A percentile compares a stretch with the other conserved stretches of the same genome.
Conservation (phyloP, 1,140 invertebrate genomes). For the Hycleus cichorii region DNA sequence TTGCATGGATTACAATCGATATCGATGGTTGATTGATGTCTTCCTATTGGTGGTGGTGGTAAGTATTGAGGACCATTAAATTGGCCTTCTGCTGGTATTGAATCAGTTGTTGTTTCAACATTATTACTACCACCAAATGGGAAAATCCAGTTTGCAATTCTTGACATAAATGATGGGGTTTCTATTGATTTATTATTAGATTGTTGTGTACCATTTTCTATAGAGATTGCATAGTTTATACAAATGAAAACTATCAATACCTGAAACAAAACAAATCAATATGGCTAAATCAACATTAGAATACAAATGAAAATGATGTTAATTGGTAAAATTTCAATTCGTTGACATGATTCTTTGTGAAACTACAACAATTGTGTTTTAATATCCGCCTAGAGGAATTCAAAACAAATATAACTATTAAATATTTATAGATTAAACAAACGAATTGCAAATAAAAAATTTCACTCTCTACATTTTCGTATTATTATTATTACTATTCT, state of each 20-base stretch:
- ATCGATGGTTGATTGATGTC: slow-evolving; percentile 29
- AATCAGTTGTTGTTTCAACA: slow-evolving; percentile 6
- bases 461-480: too few species aligned
- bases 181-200: background rate
- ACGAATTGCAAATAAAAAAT: too few species aligned
- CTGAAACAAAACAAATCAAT: background rate
- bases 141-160: slow-evolving; percentile 18
- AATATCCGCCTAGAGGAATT: too few species aligned
- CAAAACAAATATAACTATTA: too few species aligned
- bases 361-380: too few species aligned
- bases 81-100: slow-evolving; percentile 18
- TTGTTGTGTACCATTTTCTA: background rate
- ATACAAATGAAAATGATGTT: background rate
- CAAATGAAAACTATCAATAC: background rate
- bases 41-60: slow-evolving; percentile 7
- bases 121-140: slow-evolving; percentile 15
- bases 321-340: slow-evolving; percentile 1
- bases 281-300: background rate
- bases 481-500: too few species aligned
- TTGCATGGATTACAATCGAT: slow-evolving; percentile 64
- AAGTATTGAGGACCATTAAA: slow-evolving; percentile 13
- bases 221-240: slow-evolving; percentile 5
- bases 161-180: background rate
- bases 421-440: too few species aligned
- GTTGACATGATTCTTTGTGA: background rate